A percentile compares a stretch with the other conserved stretches of the same genome.
These are phyloP conservation scores for Eospalax fontanierii DNA, from an alignment of 2,797 vertebrate genomes.

Conservation along the genomic window DNA sequence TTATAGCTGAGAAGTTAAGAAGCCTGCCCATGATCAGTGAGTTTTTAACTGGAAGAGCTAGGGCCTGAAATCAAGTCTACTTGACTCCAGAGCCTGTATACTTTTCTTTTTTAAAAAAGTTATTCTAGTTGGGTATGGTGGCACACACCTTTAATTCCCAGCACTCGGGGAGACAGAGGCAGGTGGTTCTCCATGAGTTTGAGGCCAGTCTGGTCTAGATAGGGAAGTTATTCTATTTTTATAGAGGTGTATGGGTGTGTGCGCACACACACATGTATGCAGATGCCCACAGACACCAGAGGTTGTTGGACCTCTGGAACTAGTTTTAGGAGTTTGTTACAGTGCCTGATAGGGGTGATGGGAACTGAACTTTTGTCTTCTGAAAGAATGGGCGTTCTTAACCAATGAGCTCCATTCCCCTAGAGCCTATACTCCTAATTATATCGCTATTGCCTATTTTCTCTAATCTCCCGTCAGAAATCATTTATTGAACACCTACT, in stretches of 20 bases:
- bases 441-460: conserved; percentile 24
- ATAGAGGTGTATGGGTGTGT: not conserved
- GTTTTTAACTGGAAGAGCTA: not conserved
- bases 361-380: not conserved
- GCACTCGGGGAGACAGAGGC: too few relatives aligned
- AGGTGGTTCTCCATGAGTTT: too few relatives aligned
- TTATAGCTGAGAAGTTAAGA: conserved; percentile 51
- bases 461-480: conserved; percentile 21
- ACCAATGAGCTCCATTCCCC: not conserved
- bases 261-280: too few relatives aligned
- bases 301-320: not conserved
- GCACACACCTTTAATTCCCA: too few relatives aligned
- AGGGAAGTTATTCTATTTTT: too few relatives aligned
- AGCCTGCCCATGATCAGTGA: conserved; percentile 13
- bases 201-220: too few relatives aligned
- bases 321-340: not conserved
- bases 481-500: conserved; percentile 39
- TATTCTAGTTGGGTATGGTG: too few relatives aligned
- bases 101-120: too few relatives aligned
- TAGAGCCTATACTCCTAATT: not conserved
- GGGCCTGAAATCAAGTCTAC: not conserved
- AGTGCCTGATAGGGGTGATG: too few relatives aligned
- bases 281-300: not conserved
- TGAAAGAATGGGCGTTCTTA: not conserved
- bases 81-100: not conserved